Conservation (phyloP, 2,113 vertebrate species). For the Mirounga angustirostris region DNA sequence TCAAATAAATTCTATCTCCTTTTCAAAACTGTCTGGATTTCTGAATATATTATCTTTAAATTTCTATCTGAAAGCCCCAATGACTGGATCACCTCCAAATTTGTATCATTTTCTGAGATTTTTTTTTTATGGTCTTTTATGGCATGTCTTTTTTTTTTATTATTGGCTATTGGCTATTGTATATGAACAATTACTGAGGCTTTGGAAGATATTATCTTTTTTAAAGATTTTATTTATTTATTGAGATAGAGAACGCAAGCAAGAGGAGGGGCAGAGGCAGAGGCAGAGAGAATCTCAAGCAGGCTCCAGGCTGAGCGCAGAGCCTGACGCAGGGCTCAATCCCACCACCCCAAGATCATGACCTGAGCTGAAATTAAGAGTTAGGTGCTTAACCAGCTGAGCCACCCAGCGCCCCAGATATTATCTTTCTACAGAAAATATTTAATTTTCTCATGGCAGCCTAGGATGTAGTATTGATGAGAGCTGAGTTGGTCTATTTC, state of each 20-base stretch:
- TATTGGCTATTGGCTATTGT: not conserved
- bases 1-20: not conserved
- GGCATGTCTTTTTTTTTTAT: not conserved
- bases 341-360: not conserved
- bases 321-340: accelerated
- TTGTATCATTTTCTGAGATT: not conserved
- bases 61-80: not conserved
- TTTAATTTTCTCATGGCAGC: not conserved
- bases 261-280: not conserved
- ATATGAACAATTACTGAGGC: not conserved
- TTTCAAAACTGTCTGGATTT: not conserved
- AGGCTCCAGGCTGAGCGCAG: not conserved
- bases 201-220: not conserved
- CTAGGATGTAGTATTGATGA: not conserved
- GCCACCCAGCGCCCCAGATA: not conserved
- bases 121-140: not conserved
- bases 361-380: not conserved
- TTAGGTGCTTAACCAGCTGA: not conserved
- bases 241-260: not conserved
- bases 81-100: not conserved
- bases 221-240: not conserved
- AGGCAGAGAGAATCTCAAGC: not conserved
- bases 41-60: not conserved
- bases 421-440: not conserved
- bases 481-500: not conserved